Conservation (phyloP, 2,113 vertebrate genomes). For the Colius striatus region DNA sequence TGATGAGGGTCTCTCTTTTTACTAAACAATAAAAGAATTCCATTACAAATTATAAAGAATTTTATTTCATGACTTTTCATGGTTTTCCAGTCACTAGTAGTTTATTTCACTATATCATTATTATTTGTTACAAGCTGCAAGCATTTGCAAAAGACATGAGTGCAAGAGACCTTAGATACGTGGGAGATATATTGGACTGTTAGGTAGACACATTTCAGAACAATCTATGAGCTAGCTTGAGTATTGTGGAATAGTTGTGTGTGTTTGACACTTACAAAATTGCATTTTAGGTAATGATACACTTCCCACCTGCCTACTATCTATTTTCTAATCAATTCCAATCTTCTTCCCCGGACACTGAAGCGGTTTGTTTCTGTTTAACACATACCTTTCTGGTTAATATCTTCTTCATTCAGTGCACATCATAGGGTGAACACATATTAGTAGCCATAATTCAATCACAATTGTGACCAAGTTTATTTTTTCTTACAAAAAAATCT, state of each 20-base stretch:
- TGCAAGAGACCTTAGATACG: not conserved
- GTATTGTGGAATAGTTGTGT: not conserved
- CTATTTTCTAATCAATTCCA: constrained; percentile 52
- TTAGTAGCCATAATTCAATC: not conserved
- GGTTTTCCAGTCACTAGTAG: not conserved
- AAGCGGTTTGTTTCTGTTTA: not conserved
- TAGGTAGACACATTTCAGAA: not conserved
- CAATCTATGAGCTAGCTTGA: not conserved
- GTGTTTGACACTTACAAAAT: constrained; percentile 39
- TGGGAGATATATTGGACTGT: not conserved
- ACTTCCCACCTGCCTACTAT: constrained; percentile 1
- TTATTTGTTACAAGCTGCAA: not conserved
- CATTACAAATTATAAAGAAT: not conserved
- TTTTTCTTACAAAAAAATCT: not conserved
- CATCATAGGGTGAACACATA: not conserved
- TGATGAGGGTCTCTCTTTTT: not conserved
- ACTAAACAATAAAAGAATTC: not conserved
- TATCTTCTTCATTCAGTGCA: not conserved
- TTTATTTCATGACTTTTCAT: not conserved
- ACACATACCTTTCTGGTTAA: not conserved
- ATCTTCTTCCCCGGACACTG: not conserved
- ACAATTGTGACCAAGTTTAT: not conserved
- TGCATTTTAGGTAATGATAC: constrained; percentile 50
- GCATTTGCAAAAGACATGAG: not conserved
- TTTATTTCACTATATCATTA: not conserved